Percentiles rank a stretch among this genome's conserved stretches.
These are phyloP conservation scores for Phenacoccus solenopsis DNA, from an alignment of 1,140 invertebrate genomes.

Conservation along the genomic window DNA sequence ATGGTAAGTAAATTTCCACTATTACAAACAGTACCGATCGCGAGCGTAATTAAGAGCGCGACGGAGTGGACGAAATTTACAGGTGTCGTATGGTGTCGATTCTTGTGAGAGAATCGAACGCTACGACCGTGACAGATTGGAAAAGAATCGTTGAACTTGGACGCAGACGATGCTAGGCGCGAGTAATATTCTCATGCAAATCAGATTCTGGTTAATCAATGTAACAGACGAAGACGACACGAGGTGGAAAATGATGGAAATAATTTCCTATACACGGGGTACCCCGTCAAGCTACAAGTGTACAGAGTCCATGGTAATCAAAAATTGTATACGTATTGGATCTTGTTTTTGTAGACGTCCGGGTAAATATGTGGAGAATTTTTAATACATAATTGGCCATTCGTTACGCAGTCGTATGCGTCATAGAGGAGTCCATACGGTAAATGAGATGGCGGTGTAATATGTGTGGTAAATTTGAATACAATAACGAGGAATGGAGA, in stretches of 20 bases:
- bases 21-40: not conserved
- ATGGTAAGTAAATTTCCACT: not conserved
- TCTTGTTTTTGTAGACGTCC: not conserved
- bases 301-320: not conserved
- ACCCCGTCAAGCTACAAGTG: not conserved
- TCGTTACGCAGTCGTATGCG: not conserved
- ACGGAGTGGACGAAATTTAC: not conserved
- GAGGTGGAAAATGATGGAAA: not conserved
- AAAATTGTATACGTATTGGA: not conserved
- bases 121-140: not conserved
- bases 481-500: not conserved
- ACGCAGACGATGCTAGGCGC: not conserved
- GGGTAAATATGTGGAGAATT: not conserved
- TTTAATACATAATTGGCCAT: not conserved
- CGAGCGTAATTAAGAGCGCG: not conserved
- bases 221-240: too few species aligned
- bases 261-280: not conserved
- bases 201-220: not conserved
- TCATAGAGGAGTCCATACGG: not conserved
- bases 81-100: constrained; percentile 1
- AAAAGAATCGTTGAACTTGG: not conserved
- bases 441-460: not conserved
- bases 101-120: not conserved
- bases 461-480: too few species aligned
- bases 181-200: not conserved